Base-by-base conservation (phyloP, 2,888 invertebrate species). In the Flexamia atlantica region DNA sequence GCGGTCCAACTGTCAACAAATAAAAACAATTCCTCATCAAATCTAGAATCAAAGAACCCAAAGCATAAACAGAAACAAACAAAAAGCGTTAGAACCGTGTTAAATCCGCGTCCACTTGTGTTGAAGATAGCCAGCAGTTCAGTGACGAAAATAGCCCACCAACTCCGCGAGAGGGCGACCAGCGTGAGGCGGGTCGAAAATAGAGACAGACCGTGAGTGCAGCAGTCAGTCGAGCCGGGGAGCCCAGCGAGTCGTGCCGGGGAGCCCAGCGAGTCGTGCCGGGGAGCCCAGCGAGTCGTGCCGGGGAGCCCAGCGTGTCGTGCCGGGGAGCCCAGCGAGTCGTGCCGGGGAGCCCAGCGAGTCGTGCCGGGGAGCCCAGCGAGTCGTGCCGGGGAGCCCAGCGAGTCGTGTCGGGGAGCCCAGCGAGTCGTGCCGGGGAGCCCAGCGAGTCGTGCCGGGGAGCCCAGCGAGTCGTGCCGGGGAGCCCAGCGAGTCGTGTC, bases 361-460 rank as follows among this genome's bases (percentile, higher is more conserved):
- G 64, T 64, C 1, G 64, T 30, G n/a, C 57, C 57, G 57, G 57
- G 57, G 64, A 28, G 28, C 10, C 74, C n/a, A n/a, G n/a, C n/a
- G n/a, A n/a, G n/a, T n/a, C n/a, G n/a, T n/a, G n/a, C n/a, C n/a
- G n/a, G 74, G 28, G 74, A 42, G 74, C 32, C n/a, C n/a, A n/a
- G 57, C 28, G 42, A 42, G 81, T n/a, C 20, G 82, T 84, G 84
- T 84, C 84, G 46, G 76, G 74, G 86, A 85, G 74, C 83, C 23
- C 85, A 85, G 86, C 85, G 86, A 85, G 84, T 84, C 64, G 64
- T 86, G 53, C 85, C 86, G 12, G 70, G 83, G 17, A 81, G 84
- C 60, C 83, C 84, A 23, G 80, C 84, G 72, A 84, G 84, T n/a
- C n/a, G n/a, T n/a, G n/a, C n/a, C n/a, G n/a, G n/a, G n/a, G n/a